A percentile compares a stretch with the other conserved stretches of the same genome.
Evolutionary conservation across 2,888 invertebrate species (phyloP).

Genomic region (Furcula furcula): DNA sequence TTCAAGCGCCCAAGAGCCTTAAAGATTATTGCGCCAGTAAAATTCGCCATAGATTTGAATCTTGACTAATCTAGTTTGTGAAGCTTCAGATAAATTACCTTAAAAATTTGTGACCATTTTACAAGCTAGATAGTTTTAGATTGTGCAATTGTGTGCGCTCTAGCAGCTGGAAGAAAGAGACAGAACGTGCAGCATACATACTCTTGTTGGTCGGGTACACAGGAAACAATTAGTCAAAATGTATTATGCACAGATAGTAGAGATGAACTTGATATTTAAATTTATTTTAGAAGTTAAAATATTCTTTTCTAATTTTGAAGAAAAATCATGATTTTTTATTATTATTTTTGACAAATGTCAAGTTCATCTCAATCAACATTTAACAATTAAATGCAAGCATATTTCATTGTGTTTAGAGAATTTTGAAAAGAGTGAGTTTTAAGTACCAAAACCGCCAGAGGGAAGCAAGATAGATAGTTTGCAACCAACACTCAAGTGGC

Average conservation of each 20-base stretch:
- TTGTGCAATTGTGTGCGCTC: conserved; percentile 51
- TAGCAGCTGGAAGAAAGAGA: conserved; percentile 46
- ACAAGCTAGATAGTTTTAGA: conserved; percentile 41
- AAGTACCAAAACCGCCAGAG: conserved; percentile 42
- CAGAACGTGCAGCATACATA: conserved; percentile 61
- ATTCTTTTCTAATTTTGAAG: conserved; percentile 1
- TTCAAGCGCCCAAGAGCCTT: too few relatives aligned
- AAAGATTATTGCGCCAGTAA: too few relatives aligned
- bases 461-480: conserved; percentile 61
- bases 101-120: conserved; percentile 30
- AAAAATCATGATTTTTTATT: too few relatives aligned
- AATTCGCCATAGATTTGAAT: too few relatives aligned
- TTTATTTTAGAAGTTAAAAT: conserved; percentile 1
- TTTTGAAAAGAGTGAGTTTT: conserved; percentile 48
- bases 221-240: conserved; percentile 53
- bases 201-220: conserved; percentile 74
- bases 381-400: conserved; percentile 66
- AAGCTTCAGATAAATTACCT: too few relatives aligned
- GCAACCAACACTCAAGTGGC: conserved; percentile 53
- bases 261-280: conserved; percentile 38
- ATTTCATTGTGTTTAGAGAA: conserved; percentile 47
- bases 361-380: conserved; percentile 51
- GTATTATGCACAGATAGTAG: conserved; percentile 49
- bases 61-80: too few relatives aligned
- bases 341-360: too few relatives aligned